Evolutionary conservation across 2,888 invertebrate genomes (phyloP), one percentile per base, ranked within the genome.

Genomic region (Euproctis similis): DNA sequence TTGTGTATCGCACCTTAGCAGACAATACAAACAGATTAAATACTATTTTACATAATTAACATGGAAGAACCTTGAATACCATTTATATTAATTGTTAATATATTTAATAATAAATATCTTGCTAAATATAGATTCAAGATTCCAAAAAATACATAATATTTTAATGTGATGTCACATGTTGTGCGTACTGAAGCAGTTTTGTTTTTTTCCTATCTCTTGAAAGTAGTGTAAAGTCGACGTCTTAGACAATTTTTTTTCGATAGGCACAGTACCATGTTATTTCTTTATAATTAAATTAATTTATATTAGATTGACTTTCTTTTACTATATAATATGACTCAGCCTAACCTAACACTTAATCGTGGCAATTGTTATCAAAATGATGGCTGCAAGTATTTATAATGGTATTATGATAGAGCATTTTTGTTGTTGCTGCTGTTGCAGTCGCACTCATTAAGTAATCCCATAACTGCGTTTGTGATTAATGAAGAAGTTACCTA

Each of bases 141-240:
- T n/a, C n/a, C n/a, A n/a, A n/a, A n/a, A n/a, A n/a, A n/a, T n/a
- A n/a, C n/a, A n/a, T n/a, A n/a, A n/a, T n/a, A n/a, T n/a, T n/a
- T n/a, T n/a, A n/a, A n/a, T n/a, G n/a, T n/a, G n/a, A n/a, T n/a
- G n/a, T n/a, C n/a, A n/a, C n/a, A n/a, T n/a, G n/a, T n/a, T n/a
- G n/a, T n/a, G n/a, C n/a, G n/a, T n/a, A n/a, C n/a, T n/a, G n/a
- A n/a, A n/a, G n/a, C n/a, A n/a, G n/a, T n/a, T n/a, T n/a, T n/a
- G n/a, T n/a, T n/a, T n/a, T n/a, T n/a, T n/a, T n/a, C 19, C 19
- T n/a, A 8, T 19, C 8, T 19, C 19, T 19, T 8, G 19, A 21
- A 92, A 85, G 85, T 95, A 67, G 90, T 87, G 52, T 93, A 87
- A 51, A 47, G 50, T 51, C 10, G 57, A 52, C 46, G 53, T 68